Conservation (phyloP, 2,888 invertebrate genomes). For the Lysandra coridon region DNA sequence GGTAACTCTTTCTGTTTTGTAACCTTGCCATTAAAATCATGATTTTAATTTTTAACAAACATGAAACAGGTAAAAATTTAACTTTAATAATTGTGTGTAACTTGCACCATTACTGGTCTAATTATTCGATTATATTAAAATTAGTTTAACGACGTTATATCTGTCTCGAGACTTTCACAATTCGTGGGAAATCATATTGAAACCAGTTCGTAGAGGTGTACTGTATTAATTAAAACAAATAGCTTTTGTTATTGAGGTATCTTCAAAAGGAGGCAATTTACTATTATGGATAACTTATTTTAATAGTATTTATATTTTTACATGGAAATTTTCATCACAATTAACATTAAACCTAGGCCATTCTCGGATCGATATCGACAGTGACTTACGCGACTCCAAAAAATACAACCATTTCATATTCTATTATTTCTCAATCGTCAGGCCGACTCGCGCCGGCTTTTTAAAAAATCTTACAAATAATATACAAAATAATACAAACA, state of each 20-base stretch:
- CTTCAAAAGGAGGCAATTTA: slow-evolving; percentile 77
- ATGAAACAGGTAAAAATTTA: background rate
- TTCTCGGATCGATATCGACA: slow-evolving; percentile 73
- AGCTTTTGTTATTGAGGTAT: slow-evolving; percentile 75
- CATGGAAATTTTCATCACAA: slow-evolving; percentile 80
- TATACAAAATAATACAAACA: slow-evolving; percentile 81
- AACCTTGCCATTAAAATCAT: slow-evolving; percentile 5
- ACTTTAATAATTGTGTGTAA: slow-evolving; percentile 3
- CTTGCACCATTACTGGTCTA: slow-evolving; percentile 15
- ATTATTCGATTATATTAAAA: slow-evolving; percentile 19
- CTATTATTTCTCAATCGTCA: slow-evolving; percentile 64
- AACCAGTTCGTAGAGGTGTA: slow-evolving; percentile 41
- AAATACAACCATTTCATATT: slow-evolving; percentile 76
- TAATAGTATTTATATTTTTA: slow-evolving; percentile 79
- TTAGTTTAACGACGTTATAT: slow-evolving; percentile 13
- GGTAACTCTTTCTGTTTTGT: slow-evolving; percentile 17
- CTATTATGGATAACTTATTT: slow-evolving; percentile 77
- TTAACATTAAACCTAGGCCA: slow-evolving; percentile 75
- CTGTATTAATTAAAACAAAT: slow-evolving; percentile 62
- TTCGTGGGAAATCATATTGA: slow-evolving; percentile 42
- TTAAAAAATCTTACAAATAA: slow-evolving; percentile 75
- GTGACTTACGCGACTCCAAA: slow-evolving; percentile 71
- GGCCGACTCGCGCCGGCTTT: slow-evolving; percentile 58
- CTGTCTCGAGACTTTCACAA: slow-evolving; percentile 41
- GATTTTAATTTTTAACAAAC: slow-evolving; percentile 8